phyloP scores from a whole-genome alignment of 2,888 invertebrate species.

The Linnaemya tessellans region DNA sequence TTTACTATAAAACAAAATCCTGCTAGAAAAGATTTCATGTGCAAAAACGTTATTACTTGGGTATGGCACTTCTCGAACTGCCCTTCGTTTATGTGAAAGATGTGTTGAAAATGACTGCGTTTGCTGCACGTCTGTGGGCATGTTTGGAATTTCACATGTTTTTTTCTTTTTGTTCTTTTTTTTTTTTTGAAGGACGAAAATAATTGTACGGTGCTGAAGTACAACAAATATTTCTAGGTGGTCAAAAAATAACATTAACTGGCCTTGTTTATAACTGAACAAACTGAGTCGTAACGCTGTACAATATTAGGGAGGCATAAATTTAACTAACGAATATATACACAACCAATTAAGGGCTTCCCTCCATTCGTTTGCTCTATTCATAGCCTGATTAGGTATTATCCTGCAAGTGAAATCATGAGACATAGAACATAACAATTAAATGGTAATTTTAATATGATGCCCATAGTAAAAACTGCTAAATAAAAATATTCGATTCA shows the following conservation, averaged over 20 bases:
- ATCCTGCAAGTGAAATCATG: too few relatives aligned
- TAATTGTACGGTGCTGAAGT: conserved; percentile 51
- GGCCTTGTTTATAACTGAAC: conserved; percentile 65
- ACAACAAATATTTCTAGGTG: conserved; percentile 66
- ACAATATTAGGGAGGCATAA: conserved; percentile 19
- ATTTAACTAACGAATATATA: too few relatives aligned
- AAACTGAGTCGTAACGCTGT: conserved; percentile 25
- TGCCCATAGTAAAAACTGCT: too few relatives aligned
- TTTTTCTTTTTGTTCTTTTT: conserved; percentile 1
- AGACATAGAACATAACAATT: too few relatives aligned
- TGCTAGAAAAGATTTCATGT: too few relatives aligned
- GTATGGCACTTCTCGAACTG: neutral
- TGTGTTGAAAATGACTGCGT: conserved; percentile 54
- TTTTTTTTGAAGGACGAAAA: conserved; percentile 42
- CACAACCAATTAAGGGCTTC: too few relatives aligned
- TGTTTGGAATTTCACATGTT: conserved; percentile 18
- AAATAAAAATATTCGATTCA: too few relatives aligned
- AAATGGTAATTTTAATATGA: too few relatives aligned
- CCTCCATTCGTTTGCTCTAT: too few relatives aligned
- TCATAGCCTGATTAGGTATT: too few relatives aligned
- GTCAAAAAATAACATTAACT: conserved; percentile 62
- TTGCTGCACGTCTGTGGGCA: conserved; percentile 25
- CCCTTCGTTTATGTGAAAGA: conserved; percentile 32
- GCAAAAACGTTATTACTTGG: neutral
- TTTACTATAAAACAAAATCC: too few relatives aligned